phyloP scores from a whole-genome alignment of 2,888 invertebrate species.

The Biston betularia region DNA sequence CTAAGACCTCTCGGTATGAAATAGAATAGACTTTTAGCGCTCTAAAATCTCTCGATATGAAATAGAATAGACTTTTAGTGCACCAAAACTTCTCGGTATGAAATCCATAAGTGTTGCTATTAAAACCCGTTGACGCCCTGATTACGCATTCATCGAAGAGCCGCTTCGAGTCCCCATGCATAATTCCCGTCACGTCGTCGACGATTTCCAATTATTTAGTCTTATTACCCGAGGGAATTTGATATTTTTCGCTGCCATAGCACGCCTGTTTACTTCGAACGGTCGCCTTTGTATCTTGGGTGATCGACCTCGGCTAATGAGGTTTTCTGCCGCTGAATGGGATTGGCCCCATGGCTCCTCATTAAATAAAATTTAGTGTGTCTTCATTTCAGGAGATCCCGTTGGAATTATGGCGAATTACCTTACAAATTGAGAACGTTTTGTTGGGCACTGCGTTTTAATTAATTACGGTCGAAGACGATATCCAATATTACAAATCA shows the following conservation, averaged over 20 bases:
- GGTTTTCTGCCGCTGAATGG: conserved; percentile 15
- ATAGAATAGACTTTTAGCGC: not conserved
- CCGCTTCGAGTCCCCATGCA: conserved; percentile 51
- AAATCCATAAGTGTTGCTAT: not conserved
- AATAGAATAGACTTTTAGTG: too few relatives aligned
- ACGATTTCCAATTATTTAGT: conserved; percentile 54
- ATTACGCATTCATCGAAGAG: conserved; percentile 56
- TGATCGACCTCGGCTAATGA: conserved; percentile 31
- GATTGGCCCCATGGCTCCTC: conserved; percentile 19
- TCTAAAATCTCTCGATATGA: not conserved
- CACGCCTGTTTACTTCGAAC: conserved; percentile 13
- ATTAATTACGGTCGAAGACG: not conserved
- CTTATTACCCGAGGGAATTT: conserved; percentile 37
- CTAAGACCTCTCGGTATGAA: too few relatives aligned
- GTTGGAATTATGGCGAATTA: not conserved
- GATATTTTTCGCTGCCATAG: conserved; percentile 30
- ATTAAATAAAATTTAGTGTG: conserved; percentile 18
- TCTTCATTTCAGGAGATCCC: conserved; percentile 7
- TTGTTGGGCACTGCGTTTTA: not conserved
- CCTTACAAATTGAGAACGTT: not conserved
- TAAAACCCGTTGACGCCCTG: conserved; percentile 27
- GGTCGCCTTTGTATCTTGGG: conserved; percentile 21
- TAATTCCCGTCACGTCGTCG: conserved; percentile 54
- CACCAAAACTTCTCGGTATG: too few relatives aligned
- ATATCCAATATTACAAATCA: too few relatives aligned